Conservation (phyloP, 2,113 vertebrate species). For the Rhinogobius similis region DNA sequence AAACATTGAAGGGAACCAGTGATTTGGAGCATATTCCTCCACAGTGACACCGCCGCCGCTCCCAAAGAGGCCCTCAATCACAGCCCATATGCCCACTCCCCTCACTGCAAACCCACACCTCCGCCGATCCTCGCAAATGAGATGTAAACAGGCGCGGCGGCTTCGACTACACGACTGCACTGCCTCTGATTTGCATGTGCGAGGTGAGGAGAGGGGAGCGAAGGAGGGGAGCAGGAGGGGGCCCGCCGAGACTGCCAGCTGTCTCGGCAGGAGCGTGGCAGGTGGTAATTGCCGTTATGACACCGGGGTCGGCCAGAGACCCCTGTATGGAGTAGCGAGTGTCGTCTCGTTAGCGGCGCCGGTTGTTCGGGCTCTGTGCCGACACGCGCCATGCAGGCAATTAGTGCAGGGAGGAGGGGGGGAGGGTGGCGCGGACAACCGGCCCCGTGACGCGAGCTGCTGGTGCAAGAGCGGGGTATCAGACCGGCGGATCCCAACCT, state of each 20-base stretch:
- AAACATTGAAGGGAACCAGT: too few species aligned
- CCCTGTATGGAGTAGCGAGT: conserved; percentile 17
- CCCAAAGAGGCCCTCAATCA: not conserved
- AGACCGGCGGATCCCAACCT: too few species aligned
- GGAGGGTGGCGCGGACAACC: not conserved
- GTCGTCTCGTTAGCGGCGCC: conserved; percentile 54
- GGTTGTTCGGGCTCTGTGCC: conserved; percentile 16
- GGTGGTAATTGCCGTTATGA: conserved; percentile 50
- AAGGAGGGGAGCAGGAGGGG: not conserved
- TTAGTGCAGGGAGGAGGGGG: conserved; percentile 12
- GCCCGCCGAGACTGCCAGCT: conserved; percentile 28
- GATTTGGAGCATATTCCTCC: not conserved
- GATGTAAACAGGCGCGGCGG: conserved; percentile 8
- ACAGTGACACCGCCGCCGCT: not conserved
- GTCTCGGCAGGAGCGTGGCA: conserved; percentile 31
- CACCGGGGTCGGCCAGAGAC: conserved; percentile 18
- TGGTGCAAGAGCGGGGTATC: not conserved
- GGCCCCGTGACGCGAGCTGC: not conserved
- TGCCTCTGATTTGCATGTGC: conserved; percentile 3
- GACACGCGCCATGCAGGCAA: conserved; percentile 17
- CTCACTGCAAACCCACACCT: not conserved
- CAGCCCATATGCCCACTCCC: not conserved
- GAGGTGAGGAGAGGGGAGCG: not conserved
- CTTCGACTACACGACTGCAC: too few species aligned
- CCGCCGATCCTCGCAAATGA: conserved; percentile 1